Conservation (phyloP, 2,113 vertebrate genomes). For the Alectura lathami region DNA sequence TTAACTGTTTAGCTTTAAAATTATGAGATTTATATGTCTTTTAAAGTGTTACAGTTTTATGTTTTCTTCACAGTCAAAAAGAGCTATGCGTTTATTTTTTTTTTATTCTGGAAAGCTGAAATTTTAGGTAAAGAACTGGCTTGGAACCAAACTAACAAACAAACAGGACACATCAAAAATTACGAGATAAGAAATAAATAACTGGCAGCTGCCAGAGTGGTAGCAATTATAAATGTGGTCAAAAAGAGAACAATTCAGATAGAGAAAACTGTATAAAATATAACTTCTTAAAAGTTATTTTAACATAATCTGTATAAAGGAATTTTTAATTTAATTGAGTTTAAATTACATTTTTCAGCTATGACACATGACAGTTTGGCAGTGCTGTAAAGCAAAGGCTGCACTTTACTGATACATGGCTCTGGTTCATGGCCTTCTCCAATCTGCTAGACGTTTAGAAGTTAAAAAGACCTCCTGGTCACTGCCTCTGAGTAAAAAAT, state of each 20-base stretch:
- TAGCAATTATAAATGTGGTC: background rate
- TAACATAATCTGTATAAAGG: background rate
- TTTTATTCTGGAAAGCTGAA: background rate
- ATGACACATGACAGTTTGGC: rapidly evolving
- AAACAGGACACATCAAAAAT: background rate
- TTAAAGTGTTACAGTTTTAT: background rate
- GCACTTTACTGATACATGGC: rapidly evolving
- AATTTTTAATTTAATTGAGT: background rate
- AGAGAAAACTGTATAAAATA: background rate
- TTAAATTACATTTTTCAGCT: background rate
- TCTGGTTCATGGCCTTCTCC: background rate
- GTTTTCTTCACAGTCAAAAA: background rate
- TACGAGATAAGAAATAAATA: background rate
- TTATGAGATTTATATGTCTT: background rate
- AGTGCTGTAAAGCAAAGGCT: background rate
- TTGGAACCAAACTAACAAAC: background rate
- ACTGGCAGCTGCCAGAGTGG: background rate
- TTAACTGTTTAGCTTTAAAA: background rate
- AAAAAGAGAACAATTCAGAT: background rate
- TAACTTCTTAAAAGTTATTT: background rate
- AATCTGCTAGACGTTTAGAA: background rate
- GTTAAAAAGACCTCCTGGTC: background rate
- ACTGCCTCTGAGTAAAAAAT: rapidly evolving
- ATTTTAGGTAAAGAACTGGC: background rate
- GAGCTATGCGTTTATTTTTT: background rate